Conservation (phyloP, 2,797 vertebrate genomes). For the Leptoclinus maculatus region DNA sequence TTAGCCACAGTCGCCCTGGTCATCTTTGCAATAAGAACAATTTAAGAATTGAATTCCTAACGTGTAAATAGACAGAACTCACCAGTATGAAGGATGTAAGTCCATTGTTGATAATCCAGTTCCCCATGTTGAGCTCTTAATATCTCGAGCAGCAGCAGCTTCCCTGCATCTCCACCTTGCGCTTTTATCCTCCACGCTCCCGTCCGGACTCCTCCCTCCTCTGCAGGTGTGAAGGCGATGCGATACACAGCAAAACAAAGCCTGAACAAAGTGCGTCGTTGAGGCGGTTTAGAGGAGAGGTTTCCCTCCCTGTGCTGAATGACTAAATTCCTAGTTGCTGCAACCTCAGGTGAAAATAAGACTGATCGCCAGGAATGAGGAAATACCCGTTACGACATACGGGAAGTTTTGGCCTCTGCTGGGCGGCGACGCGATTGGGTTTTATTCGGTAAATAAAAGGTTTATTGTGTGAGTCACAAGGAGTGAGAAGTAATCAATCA, state of each 20-base stretch:
- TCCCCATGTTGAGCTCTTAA: constrained; percentile 81
- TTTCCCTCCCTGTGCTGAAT: not conserved
- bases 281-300: not conserved
- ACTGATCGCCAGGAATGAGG: constrained; percentile 46
- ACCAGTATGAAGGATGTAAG: constrained; percentile 87
- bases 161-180: constrained; percentile 12
- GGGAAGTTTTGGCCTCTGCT: not conserved
- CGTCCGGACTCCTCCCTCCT: constrained; percentile 62
- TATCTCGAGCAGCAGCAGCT: not conserved
- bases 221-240: constrained; percentile 2
- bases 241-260: constrained; percentile 10
- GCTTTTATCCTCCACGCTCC: constrained; percentile 18
- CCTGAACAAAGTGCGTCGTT: not conserved
- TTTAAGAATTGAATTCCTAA: accelerated
- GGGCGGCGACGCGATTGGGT: accelerated
- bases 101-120: constrained; percentile 90
- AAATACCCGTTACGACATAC: not conserved
- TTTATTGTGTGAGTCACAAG: not conserved
- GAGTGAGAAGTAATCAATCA: not conserved
- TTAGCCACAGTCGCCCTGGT: too few relatives aligned
- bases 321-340: constrained; percentile 48
- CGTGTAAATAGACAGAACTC: constrained; percentile 53
- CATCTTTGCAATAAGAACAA: too few relatives aligned
- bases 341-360: not conserved
- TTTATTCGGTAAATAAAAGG: too few relatives aligned